phyloP scores from a whole-genome alignment of 35 echinoderm and acorn worm species.

The Apostichopus parvimensis region DNA sequence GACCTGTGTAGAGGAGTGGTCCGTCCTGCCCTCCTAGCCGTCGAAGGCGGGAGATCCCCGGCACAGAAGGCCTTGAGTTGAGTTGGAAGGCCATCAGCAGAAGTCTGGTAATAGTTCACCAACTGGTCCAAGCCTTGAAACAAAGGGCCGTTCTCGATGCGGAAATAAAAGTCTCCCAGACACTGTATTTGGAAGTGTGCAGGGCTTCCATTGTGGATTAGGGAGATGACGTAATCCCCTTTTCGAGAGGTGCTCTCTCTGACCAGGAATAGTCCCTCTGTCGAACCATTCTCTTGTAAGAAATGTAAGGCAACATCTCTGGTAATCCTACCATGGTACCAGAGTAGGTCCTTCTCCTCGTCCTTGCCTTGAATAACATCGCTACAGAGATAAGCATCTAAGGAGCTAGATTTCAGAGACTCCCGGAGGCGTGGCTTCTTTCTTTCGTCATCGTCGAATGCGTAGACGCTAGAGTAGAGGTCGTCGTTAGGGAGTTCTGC shows the following conservation, averaged over 20 bases:
- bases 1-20: slow-evolving; percentile 65
- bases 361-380: slow-evolving; percentile 70
- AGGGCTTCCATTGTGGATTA: slow-evolving; percentile 71
- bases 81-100: slow-evolving; percentile 61
- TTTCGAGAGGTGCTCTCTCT: slow-evolving; percentile 79
- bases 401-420: slow-evolving; percentile 30
- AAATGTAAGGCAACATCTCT: slow-evolving; percentile 89
- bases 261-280: slow-evolving; percentile 75
- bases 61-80: slow-evolving; percentile 50
- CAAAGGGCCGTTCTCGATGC: slow-evolving; percentile 70
- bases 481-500: slow-evolving; percentile 46
- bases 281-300: slow-evolving; percentile 64
- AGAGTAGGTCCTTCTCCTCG: slow-evolving; percentile 78
- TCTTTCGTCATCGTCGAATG: slow-evolving; percentile 24
- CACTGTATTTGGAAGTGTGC: slow-evolving; percentile 97
- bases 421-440: slow-evolving; percentile 22
- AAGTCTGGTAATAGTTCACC: slow-evolving; percentile 45
- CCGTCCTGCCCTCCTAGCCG: slow-evolving; percentile 48
- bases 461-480: slow-evolving; percentile 41
- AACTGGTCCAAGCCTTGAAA: slow-evolving; percentile 69
- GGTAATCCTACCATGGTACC: slow-evolving; percentile 96
- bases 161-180: slow-evolving; percentile 84
- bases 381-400: slow-evolving; percentile 73
- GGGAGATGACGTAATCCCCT: slow-evolving; percentile 96
- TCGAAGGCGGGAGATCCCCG: slow-evolving; percentile 50